Evolutionary conservation across 1,140 invertebrate species (phyloP), one percentile per base, ranked within the genome.

Genomic region (Drosophila carrolli): DNA sequence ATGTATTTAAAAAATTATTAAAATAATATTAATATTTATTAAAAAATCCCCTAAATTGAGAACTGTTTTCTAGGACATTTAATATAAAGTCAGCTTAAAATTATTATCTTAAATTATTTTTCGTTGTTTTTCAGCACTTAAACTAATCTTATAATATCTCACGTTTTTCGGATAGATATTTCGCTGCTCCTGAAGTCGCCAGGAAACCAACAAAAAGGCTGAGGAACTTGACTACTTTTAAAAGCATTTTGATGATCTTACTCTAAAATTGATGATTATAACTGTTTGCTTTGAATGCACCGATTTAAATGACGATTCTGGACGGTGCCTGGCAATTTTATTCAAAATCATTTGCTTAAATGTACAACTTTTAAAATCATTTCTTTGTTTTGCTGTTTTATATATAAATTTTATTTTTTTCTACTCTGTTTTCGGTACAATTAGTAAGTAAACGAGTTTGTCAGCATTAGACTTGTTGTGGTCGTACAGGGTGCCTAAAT

Each of bases 81-180:
- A 32, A 32, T 7, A 6, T 32, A 0, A 32, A 32, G 29, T 8
- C 29, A 32, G 6, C 6, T 1, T 8, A 7, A 32, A 32, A 32
- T 32, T 8, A 32, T 32, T 8, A 7, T 32, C 8, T 32, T 7
- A 32, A 38, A 38, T 3, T 10, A 38, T 10, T 11, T 11, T 43
- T 9, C 4, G 0, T 27, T 29, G 27, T 5, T 29, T 23, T 27
- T 8, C n/a, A 8, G 14, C 9, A 47, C 16, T 13, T 9, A 7
- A 38, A 46, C 16, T 11, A 27, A 27, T 0, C 16, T 11, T n/a
- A 27, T 0, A 6, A 10, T 38, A 1, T 46, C 53, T 78, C 60
- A 91, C 90, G 90, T 80, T 78, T 86, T 10, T 86, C 63, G 0
- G 63, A 13, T 13, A 91, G 48, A 75, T 88, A 90, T 11, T 70